These are phyloP conservation scores for Amphiduros pacificus DNA, from an alignment of 2,888 invertebrate species.

Conservation along the genomic window DNA sequence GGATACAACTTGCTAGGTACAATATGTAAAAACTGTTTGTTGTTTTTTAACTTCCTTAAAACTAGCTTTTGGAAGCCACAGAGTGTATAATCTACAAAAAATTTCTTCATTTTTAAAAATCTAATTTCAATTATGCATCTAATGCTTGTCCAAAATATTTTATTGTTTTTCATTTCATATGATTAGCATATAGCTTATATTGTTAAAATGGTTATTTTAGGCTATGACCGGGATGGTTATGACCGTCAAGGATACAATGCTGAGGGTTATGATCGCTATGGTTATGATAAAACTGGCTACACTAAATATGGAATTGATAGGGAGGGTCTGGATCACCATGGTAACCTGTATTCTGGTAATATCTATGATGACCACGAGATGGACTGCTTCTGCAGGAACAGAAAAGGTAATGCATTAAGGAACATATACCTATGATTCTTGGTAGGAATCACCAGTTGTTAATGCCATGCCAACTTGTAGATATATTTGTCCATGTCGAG, in stretches of 20 bases:
- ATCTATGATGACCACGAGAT: background rate
- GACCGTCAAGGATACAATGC: conserved; percentile 49
- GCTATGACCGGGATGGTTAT: conserved; percentile 53
- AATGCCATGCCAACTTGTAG: no score
- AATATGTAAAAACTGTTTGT: background rate
- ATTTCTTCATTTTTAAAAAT: no score
- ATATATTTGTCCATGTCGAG: no score
- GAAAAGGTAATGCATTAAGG: background rate
- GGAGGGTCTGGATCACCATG: conserved; percentile 42
- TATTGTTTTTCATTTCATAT: no score
- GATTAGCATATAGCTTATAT: no score
- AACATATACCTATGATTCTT: no score
- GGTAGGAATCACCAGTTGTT: no score
- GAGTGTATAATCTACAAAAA: no score
- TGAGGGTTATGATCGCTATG: conserved; percentile 50
- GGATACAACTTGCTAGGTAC: conserved; percentile 43
- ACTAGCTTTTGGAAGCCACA: no score
- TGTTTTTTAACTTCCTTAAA: no score
- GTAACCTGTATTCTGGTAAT: background rate
- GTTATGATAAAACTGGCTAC: conserved; percentile 49
- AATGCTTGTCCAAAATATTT: no score
- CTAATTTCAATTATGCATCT: no score
- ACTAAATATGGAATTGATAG: conserved; percentile 53
- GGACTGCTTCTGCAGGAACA: conserved; percentile 7
- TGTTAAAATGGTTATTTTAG: conserved; percentile 4